Base-by-base conservation (phyloP, 2,888 invertebrate genomes). In the Octodonta nipae region DNA sequence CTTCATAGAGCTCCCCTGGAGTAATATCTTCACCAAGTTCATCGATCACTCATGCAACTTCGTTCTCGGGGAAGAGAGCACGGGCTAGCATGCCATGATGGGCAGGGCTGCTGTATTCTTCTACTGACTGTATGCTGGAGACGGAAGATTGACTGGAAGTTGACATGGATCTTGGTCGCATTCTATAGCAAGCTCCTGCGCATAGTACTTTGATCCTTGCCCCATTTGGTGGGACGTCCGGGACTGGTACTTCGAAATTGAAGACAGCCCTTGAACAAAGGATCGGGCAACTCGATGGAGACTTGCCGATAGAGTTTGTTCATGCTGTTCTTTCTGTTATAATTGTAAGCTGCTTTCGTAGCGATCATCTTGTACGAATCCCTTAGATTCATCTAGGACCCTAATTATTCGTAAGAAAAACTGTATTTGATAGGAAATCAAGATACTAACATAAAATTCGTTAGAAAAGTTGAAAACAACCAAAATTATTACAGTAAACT, bases 151-250 rank as follows among this genome's bases (percentile, higher is more conserved):
- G 68, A 50, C 78, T 78, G 44, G 79, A 75, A 1, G 81, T 69
- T 10, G 82, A 82, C 2, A 80, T 71, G 1, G 82, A 78, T 13
- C 83, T 71, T 17, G 44, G 44, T 37, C 75, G 70, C 32, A 73
- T 71, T 30, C 81, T 71, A 58, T 87, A 87, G 54, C 87, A 87
- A 1, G 86, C 86, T 8, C 87, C 87, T 4, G 86, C 86, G 54
- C 84, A 86, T 1, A 80, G 82, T 14, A 87, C 85, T 42, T 82
- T 73, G 42, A 89, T 82, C 32, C 88, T 71, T 1, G 88, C 88
- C 8, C 89, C 89, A 42, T 73, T 69, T 34, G 74, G 60, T 1
- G 89, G 88, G 3, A 86, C 84, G 35, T 86, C 86, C 4, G 88
- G 88, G 24, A 89, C 79, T 1, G 87, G 87, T 2, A 87, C 82